Evolutionary conservation across 1,140 invertebrate genomes (phyloP).

Genomic region (Ceratosolen fusciceps): DNA sequence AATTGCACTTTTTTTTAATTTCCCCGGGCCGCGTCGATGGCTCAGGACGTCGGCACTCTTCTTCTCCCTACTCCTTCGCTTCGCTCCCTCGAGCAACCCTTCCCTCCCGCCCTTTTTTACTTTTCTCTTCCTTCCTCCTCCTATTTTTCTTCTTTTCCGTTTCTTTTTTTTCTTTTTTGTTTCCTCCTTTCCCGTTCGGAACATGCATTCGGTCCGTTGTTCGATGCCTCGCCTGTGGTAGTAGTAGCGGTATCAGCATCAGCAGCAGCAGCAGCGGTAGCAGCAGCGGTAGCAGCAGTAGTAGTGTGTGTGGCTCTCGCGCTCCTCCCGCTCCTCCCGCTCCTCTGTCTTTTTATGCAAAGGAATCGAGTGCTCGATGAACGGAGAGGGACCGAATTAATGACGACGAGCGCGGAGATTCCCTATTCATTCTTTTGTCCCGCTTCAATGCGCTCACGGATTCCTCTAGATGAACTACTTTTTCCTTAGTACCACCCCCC

Average conservation of each 20-base stretch:
- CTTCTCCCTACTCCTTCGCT: constrained; percentile 40
- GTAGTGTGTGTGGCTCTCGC: no score
- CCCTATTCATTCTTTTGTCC: constrained; percentile 16
- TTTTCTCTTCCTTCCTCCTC: neutral
- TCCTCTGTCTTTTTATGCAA: constrained; percentile 44
- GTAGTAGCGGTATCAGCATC: no score
- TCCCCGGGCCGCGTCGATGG: constrained; percentile 38
- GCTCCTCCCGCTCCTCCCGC: neutral
- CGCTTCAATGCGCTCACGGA: neutral
- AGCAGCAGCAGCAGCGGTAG: no score
- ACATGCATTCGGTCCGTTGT: constrained; percentile 34
- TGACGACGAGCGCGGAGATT: constrained; percentile 32
- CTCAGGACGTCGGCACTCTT: constrained; percentile 45
- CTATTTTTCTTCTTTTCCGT: neutral
- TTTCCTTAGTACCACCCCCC: neutral
- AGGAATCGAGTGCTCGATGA: constrained; percentile 46
- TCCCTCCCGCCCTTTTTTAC: neutral
- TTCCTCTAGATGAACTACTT: constrained; percentile 14
- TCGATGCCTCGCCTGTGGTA: constrained; percentile 40
- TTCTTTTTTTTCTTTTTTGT: neutral
- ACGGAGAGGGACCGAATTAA: constrained; percentile 39
- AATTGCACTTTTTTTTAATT: constrained; percentile 69
- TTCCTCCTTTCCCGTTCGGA: constrained; percentile 15
- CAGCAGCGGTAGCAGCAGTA: no score
- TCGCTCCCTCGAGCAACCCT: neutral